Evolutionary conservation across 1,140 invertebrate species (phyloP).

Genomic region (Hermetia illucens): DNA sequence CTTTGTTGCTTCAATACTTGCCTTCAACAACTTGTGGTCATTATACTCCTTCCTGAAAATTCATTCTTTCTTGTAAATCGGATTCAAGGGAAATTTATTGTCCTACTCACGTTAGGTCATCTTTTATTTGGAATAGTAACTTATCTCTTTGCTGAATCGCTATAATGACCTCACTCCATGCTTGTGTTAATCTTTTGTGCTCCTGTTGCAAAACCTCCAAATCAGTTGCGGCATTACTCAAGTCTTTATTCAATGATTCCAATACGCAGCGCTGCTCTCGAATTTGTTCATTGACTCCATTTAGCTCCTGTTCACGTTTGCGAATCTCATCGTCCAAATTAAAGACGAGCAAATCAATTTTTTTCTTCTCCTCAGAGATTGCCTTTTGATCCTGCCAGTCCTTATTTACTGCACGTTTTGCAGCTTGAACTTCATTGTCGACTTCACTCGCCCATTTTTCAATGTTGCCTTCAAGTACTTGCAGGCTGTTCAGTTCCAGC

Average conservation of each 20-base stretch:
- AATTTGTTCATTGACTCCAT: constrained; percentile 32
- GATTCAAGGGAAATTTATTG: constrained; percentile 3
- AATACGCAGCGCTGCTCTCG: constrained; percentile 32
- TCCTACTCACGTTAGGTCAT: constrained; percentile 39
- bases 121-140: constrained; percentile 40
- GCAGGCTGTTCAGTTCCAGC: constrained; percentile 30
- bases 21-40: constrained; percentile 36
- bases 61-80: constrained; percentile 7
- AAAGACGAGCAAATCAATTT: constrained; percentile 37
- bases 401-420: constrained; percentile 36
- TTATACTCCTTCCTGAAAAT: constrained; percentile 36
- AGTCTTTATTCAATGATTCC: constrained; percentile 30
- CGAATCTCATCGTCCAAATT: constrained; percentile 36
- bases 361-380: constrained; percentile 34
- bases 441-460: constrained; percentile 36
- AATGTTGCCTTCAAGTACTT: constrained; percentile 31
- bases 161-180: constrained; percentile 56
- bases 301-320: constrained; percentile 35
- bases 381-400: constrained; percentile 32
- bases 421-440: constrained; percentile 31
- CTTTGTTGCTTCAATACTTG: constrained; percentile 41
- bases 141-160: constrained; percentile 52
- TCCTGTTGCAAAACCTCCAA: constrained; percentile 53
- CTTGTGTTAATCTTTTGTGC: constrained; percentile 45
- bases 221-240: constrained; percentile 48